These are phyloP conservation scores for Montipora foliosa DNA, from an alignment of 64 coral and sea anemone species.

Conservation along the genomic window DNA sequence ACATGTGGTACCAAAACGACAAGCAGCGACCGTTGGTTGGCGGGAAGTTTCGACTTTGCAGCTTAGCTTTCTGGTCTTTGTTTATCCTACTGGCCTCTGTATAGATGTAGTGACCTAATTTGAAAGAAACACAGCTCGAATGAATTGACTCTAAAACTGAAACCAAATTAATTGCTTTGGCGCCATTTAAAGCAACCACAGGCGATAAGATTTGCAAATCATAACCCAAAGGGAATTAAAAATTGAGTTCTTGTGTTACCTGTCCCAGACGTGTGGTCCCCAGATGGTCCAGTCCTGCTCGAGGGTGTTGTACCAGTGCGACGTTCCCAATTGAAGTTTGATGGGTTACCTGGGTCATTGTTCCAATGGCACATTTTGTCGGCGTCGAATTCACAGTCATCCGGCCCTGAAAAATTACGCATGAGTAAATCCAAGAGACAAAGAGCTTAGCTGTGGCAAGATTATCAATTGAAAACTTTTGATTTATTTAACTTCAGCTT, in stretches of 20 bases:
- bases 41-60: conserved; percentile 59
- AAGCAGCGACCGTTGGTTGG: conserved; percentile 60
- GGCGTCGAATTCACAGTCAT: conserved; percentile 90
- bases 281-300: conserved; percentile 62
- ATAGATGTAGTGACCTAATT: conserved; percentile 74
- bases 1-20: conserved; percentile 91
- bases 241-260: conserved; percentile 34
- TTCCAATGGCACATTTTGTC: conserved; percentile 79
- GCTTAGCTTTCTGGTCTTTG: conserved; percentile 50
- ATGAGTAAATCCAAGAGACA: not conserved
- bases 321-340: conserved; percentile 42
- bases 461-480: too few relatives aligned
- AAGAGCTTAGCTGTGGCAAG: too few relatives aligned
- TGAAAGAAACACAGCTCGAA: not conserved
- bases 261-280: conserved; percentile 89
- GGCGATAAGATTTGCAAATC: too few relatives aligned
- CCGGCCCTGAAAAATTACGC: conserved; percentile 38
- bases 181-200: not conserved
- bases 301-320: conserved; percentile 59
- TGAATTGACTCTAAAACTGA: not conserved
- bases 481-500: too few relatives aligned
- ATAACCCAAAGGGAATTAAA: not conserved
- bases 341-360: conserved; percentile 59
- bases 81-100: conserved; percentile 55
- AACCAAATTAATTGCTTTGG: not conserved